Evolutionary conservation across 2,113 vertebrate species (phyloP).

Genomic region (Megalops atlanticus): DNA sequence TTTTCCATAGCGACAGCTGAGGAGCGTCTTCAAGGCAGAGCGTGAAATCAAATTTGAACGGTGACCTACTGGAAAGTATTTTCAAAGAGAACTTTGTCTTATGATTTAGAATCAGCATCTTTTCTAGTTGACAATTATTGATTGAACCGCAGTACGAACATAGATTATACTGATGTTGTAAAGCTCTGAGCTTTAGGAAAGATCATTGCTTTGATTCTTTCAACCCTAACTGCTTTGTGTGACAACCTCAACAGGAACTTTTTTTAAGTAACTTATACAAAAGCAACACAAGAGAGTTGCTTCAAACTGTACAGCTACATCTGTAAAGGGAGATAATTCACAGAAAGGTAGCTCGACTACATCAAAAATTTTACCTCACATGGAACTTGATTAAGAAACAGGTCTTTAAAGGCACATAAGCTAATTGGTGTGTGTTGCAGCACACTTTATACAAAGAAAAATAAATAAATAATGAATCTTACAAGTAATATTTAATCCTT

Average conservation of each 20-base stretch:
- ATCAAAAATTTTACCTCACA: too few species aligned
- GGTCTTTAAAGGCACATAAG: too few species aligned
- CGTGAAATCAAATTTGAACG: constrained; percentile 63
- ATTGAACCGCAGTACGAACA: background rate
- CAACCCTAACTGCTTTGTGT: constrained; percentile 53
- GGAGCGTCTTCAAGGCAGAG: constrained; percentile 42
- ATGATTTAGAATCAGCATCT: background rate
- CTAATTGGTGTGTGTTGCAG: too few species aligned
- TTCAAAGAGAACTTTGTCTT: constrained; percentile 54
- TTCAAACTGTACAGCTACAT: constrained; percentile 15
- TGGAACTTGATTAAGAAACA: too few species aligned
- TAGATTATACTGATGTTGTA: constrained; percentile 14
- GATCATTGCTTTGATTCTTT: constrained; percentile 28
- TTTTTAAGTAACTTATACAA: constrained; percentile 44
- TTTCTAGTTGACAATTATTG: background rate
- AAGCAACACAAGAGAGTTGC: constrained; percentile 47
- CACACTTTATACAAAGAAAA: too few species aligned
- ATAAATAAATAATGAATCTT: too few species aligned
- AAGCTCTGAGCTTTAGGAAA: constrained; percentile 40
- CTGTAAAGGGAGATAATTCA: background rate
- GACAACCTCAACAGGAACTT: constrained; percentile 42
- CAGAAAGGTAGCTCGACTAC: too few species aligned
- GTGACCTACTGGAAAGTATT: constrained; percentile 57
- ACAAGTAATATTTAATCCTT: too few species aligned
- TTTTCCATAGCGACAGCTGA: constrained; percentile 54